Conservation (phyloP, 2,113 vertebrate species). For the Artemisiospiza belli region DNA sequence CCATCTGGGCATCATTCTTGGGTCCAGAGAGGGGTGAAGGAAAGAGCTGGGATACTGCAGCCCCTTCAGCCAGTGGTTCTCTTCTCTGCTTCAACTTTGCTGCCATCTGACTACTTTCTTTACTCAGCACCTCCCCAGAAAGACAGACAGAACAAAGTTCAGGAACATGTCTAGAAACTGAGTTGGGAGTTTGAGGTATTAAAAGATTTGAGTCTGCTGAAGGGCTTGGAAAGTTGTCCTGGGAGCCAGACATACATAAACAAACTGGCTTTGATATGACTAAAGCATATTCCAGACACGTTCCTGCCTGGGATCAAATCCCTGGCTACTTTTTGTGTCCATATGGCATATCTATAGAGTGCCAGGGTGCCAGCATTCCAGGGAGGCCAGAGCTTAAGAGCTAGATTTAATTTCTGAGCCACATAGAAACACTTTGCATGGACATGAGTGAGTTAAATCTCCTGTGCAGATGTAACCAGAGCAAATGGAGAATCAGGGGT, state of each 20-base stretch:
- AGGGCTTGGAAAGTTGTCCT: slow-evolving; percentile 17
- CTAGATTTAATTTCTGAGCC: slow-evolving; percentile 9
- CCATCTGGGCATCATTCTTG: background rate
- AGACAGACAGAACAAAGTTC: background rate
- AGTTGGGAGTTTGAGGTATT: background rate
- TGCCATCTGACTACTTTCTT: background rate
- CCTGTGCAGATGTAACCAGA: background rate
- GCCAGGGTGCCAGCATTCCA: slow-evolving; percentile 38
- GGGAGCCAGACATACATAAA: slow-evolving; percentile 29
- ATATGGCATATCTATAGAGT: slow-evolving; percentile 33
- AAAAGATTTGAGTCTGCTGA: background rate
- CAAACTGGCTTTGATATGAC: slow-evolving; percentile 21
- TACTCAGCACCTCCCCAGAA: background rate
- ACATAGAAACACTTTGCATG: background rate
- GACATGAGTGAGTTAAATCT: background rate
- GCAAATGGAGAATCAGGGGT: background rate
- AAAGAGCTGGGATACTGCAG: background rate
- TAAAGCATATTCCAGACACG: background rate
- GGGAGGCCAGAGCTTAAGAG: slow-evolving; percentile 19
- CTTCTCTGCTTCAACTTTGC: background rate
- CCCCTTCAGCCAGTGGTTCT: background rate
- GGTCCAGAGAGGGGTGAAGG: background rate
- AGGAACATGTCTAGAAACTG: background rate
- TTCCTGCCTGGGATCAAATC: slow-evolving; percentile 36
- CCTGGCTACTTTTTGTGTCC: slow-evolving; percentile 50